These are phyloP conservation scores for Willowsia nigromaculata DNA, from an alignment of 2,888 invertebrate species.

Conservation along the genomic window DNA sequence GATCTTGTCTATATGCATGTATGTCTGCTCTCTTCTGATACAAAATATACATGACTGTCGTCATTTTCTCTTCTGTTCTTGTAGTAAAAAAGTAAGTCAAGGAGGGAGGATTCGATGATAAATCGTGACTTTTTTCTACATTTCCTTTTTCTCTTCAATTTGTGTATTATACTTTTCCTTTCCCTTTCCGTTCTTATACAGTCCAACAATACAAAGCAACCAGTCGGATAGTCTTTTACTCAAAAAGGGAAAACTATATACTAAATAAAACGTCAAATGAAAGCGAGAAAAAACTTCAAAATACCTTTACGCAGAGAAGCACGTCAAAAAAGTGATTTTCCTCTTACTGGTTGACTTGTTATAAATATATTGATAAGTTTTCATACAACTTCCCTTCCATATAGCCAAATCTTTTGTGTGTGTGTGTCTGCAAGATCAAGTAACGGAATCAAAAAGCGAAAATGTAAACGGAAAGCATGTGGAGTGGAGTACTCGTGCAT, in stretches of 20 bases:
- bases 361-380: neutral
- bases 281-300: constrained; percentile 5
- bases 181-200: constrained; percentile 25
- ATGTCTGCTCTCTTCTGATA: neutral
- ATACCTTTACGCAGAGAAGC: neutral
- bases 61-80: neutral
- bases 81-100: constrained; percentile 61
- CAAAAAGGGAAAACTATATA: neutral
- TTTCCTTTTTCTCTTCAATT: constrained; percentile 69
- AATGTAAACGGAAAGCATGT: constrained; percentile 12
- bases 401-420: neutral
- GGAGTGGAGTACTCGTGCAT: neutral
- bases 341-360: constrained; percentile 27
- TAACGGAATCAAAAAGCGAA: neutral
- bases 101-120: constrained; percentile 69
- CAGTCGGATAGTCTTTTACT: neutral
- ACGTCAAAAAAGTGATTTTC: constrained; percentile 33
- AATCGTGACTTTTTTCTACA: constrained; percentile 69
- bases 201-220: neutral
- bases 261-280: neutral
- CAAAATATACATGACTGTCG: neutral
- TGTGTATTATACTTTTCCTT: constrained; percentile 64
- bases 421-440: neutral
- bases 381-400: neutral
- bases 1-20: neutral